Evolutionary conservation across 23 tunicate genomes (phyloP), one percentile per base, ranked within the genome.

Genomic region (Halocynthia roretzi): DNA sequence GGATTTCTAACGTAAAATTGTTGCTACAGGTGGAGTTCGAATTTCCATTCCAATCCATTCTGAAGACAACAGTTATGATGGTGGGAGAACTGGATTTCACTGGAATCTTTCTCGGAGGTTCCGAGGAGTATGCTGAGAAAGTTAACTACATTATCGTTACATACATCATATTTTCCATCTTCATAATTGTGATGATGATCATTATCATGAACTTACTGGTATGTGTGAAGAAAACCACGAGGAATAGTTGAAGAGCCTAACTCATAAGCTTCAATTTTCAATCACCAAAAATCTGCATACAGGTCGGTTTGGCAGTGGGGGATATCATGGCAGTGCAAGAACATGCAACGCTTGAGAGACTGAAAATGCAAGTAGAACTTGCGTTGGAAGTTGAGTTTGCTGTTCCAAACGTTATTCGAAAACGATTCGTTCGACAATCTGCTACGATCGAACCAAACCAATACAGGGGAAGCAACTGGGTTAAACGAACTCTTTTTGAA

Each of bases 241-340:
- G 1, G 44, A 31, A 1, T 31, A 31, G 44, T 31, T 31, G 1
- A 31, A 31, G 44, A 31, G 44, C 44, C 1, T 31, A 31, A 31
- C 44, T 31, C 44, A 31, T 0, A 31, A 31, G 44, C 44, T 31
- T 31, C 44, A 31, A 31, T 31, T 31, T 31, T 31, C 44, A 31
- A 31, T 31, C 44, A 31, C 44, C 1, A 31, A 31, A 31, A 31
- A 31, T 0, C 4, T 31, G 44, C 44, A 31, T 31, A 31, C 71
- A 88, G 95, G 95, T 88, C 55, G 95, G 95, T 71, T 85, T 88
- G 79, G 95, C 95, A 8, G 95, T 88, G 56, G 95, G 95, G 0
- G 95, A 88, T 56, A 88, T 88, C 71, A 88, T 88, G 52, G 95
- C 83, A 83, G 95, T 88, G 61, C 78, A 88, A 72, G 87, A 88